These are phyloP conservation scores for Trissolcus brochymenae DNA, from an alignment of 2,888 invertebrate genomes.

Conservation along the genomic window DNA sequence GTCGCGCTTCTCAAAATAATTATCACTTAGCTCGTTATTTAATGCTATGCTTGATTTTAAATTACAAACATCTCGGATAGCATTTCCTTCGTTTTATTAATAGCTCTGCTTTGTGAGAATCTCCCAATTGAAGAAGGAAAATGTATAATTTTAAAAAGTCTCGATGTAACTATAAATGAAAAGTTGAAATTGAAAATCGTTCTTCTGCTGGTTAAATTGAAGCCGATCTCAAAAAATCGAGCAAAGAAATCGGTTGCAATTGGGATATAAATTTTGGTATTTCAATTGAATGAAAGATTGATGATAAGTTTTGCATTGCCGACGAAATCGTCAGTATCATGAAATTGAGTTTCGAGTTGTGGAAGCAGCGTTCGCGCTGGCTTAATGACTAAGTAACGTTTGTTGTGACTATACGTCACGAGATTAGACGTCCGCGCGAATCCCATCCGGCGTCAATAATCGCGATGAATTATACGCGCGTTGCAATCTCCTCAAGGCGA, in stretches of 20 bases:
- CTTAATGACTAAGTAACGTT: constrained; percentile 55
- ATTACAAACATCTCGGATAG: constrained; percentile 25
- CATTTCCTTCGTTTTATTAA: constrained; percentile 43
- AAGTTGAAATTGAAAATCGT: not conserved
- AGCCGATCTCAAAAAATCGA: not conserved
- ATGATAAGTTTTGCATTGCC: not conserved
- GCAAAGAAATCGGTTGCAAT: not conserved
- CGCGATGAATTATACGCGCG: constrained; percentile 57
- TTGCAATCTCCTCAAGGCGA: constrained; percentile 55
- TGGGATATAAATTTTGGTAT: not conserved
- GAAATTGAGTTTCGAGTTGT: constrained; percentile 7
- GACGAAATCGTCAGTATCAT: not conserved
- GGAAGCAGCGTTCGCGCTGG: constrained; percentile 16
- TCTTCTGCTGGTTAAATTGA: not conserved
- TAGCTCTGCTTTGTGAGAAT: constrained; percentile 9
- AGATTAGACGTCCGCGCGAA: constrained; percentile 53
- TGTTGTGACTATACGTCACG: constrained; percentile 53
- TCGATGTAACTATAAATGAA: not conserved
- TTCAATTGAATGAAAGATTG: constrained; percentile 4
- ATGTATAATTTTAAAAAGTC: not conserved
- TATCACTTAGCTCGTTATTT: constrained; percentile 32
- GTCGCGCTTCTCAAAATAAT: constrained; percentile 27
- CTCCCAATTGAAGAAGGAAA: not conserved
- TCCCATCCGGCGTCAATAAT: constrained; percentile 52
- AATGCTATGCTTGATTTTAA: constrained; percentile 39